Percentiles rank a stretch among this genome's conserved stretches.
Evolutionary conservation across 2,113 vertebrate genomes (phyloP).

Genomic region (Toxotes jaculatrix): DNA sequence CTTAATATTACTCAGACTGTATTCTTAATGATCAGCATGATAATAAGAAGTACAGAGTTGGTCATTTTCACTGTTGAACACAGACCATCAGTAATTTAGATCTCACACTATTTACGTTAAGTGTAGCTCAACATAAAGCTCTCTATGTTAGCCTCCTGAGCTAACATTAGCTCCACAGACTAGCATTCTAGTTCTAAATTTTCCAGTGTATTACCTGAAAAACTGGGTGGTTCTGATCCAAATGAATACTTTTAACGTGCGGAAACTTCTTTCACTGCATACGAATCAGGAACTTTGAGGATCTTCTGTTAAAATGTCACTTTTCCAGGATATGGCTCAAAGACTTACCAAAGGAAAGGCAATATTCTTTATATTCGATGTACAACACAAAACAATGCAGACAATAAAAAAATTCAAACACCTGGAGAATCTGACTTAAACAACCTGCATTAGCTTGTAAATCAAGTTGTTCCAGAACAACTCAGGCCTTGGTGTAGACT

Average conservation of each 20-base stretch:
- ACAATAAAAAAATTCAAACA: not conserved
- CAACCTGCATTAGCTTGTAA: not conserved
- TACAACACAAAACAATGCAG: not conserved
- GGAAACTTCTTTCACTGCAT: not conserved
- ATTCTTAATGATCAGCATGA: no score
- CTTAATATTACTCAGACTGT: not conserved
- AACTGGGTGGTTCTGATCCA: no score
- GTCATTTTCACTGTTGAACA: not conserved
- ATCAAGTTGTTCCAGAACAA: not conserved
- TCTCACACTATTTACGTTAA: not conserved
- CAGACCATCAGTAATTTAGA: not conserved
- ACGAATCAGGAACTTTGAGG: not conserved
- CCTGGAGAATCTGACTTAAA: not conserved
- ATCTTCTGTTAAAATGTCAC: not conserved
- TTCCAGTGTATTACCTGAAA: no score
- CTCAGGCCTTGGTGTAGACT: not conserved
- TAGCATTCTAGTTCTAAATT: not conserved
- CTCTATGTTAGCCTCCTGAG: constrained; percentile 20
- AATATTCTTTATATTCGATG: not conserved
- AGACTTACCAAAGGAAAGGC: constrained; percentile 4
- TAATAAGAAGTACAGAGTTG: not conserved
- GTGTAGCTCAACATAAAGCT: not conserved
- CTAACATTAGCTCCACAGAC: constrained; percentile 1
- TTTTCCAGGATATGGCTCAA: constrained; percentile 3
- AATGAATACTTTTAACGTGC: no score